Percentiles rank a stretch among this genome's conserved stretches.
Conservation (phyloP, 2,797 vertebrate genomes). For the Phataginus tetradactyla region DNA sequence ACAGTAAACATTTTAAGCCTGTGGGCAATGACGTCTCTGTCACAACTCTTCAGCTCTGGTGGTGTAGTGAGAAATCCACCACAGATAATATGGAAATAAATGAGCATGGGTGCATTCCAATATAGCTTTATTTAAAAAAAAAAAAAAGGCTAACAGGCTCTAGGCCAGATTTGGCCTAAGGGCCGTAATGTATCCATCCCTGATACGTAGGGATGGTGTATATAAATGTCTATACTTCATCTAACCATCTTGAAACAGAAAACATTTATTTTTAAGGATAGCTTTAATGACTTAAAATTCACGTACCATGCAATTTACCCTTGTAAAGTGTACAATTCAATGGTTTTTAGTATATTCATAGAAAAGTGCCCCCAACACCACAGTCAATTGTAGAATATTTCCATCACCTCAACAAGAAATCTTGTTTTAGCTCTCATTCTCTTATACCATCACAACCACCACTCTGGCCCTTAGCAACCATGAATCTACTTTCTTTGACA, state of each 20-base stretch:
- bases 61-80: not conserved
- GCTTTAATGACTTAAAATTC: not conserved
- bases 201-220: not conserved
- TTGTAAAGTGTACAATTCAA: not conserved
- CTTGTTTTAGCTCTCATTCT: not conserved
- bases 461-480: not conserved
- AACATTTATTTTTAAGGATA: not conserved
- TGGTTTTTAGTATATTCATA: not conserved
- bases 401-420: not conserved
- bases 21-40: not conserved
- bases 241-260: not conserved
- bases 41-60: not conserved
- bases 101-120: not conserved
- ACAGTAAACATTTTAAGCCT: not conserved
- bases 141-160: not conserved
- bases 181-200: no score
- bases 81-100: not conserved
- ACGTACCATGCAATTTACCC: not conserved
- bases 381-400: not conserved
- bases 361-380: not conserved
- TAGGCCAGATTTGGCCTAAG: not conserved
- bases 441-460: not conserved
- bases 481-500: not conserved
- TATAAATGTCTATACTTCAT: not conserved
- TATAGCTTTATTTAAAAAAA: not conserved